Conservation (phyloP, 2,113 vertebrate species). For the Macquaria australasica region DNA sequence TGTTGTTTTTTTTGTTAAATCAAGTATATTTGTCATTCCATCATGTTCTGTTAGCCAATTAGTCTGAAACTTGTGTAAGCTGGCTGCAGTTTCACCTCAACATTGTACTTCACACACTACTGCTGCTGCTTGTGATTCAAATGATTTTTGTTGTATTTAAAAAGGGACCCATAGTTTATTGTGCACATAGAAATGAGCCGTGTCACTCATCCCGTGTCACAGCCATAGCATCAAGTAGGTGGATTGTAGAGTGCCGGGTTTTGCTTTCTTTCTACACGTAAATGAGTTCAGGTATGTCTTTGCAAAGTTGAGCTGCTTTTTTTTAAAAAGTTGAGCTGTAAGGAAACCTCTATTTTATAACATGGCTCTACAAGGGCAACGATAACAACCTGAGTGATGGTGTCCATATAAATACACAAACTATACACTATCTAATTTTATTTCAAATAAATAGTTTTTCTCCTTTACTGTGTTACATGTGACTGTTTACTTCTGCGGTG, state of each 20-base stretch:
- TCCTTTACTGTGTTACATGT: background rate
- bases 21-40: background rate
- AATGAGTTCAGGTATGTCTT: background rate
- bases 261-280: slow-evolving; percentile 2
- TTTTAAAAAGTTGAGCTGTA: background rate
- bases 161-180: slow-evolving; percentile 48
- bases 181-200: background rate
- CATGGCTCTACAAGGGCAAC: slow-evolving; percentile 12
- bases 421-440: background rate
- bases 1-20: background rate
- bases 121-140: background rate
- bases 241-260: background rate
- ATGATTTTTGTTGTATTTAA: background rate
- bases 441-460: slow-evolving; percentile 56
- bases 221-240: background rate
- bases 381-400: background rate
- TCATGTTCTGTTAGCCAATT: background rate
- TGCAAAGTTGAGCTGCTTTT: background rate
- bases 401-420: slow-evolving; percentile 33
- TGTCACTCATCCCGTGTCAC: background rate
- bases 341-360: slow-evolving; percentile 1
- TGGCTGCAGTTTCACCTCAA: background rate
- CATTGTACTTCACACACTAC: background rate
- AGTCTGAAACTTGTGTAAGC: background rate
- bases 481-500: background rate